Evolutionary conservation across 2,797 vertebrate species (phyloP).

Genomic region (Anguilla pacifica): DNA sequence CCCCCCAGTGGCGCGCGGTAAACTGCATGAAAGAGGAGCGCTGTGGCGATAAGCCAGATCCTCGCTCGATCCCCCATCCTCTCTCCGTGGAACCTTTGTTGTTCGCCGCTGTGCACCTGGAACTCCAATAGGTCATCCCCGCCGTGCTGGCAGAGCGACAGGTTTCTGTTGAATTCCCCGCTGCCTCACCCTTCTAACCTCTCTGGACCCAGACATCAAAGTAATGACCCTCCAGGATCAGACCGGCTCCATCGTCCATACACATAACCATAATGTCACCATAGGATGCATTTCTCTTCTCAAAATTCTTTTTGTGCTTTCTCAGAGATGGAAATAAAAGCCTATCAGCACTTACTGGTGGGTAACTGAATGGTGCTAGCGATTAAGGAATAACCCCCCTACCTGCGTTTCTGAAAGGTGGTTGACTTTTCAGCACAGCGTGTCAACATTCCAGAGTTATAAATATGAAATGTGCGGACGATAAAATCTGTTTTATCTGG

Average conservation of each 20-base stretch:
- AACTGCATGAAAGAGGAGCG: slow-evolving; percentile 33
- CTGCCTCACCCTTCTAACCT: slow-evolving; percentile 35
- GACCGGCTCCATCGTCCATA: neutral
- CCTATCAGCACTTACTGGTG: neutral
- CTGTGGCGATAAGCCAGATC: slow-evolving; percentile 46
- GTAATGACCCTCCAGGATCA: neutral
- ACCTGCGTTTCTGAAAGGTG: neutral
- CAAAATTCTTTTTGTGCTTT: neutral
- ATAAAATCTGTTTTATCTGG: neutral
- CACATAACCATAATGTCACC: neutral
- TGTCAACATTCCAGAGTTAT: neutral
- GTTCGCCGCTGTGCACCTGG: slow-evolving; percentile 51
- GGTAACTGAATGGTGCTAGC: neutral
- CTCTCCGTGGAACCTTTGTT: slow-evolving; percentile 45
- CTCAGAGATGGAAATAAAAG: neutral
- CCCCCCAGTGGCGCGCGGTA: slow-evolving; percentile 38
- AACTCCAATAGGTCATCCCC: slow-evolving; percentile 63
- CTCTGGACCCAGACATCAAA: neutral
- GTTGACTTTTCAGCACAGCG: neutral
- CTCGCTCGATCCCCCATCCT: slow-evolving; percentile 42
- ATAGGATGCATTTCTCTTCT: neutral
- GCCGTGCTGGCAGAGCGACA: slow-evolving; percentile 54
- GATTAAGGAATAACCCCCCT: neutral
- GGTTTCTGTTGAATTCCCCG: slow-evolving; percentile 57
- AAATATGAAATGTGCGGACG: neutral